These are phyloP conservation scores for Junonia oenone DNA, from an alignment of 2,888 invertebrate genomes.

Conservation along the genomic window DNA sequence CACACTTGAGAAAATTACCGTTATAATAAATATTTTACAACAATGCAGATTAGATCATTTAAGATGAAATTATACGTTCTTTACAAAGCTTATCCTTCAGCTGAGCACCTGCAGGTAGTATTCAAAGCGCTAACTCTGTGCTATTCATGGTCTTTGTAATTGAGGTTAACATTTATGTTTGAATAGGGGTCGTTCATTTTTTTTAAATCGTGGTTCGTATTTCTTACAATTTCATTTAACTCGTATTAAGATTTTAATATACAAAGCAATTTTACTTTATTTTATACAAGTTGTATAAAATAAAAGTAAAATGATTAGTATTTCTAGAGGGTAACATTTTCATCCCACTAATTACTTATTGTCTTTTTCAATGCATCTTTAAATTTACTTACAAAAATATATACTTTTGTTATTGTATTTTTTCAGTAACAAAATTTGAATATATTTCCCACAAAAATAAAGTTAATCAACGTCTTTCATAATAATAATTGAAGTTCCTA, in stretches of 20 bases:
- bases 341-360: no score
- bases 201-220: not conserved
- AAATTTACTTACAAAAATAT: no score
- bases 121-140: not conserved
- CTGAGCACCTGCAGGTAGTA: constrained; percentile 5
- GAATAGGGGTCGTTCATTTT: not conserved
- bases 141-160: not conserved
- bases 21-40: constrained; percentile 11
- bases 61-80: constrained; percentile 14
- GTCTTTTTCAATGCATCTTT: no score
- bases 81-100: constrained; percentile 5
- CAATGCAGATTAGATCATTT: constrained; percentile 25
- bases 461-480: no score
- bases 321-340: no score
- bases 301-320: no score
- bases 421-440: no score
- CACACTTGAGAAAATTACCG: not conserved
- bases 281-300: no score
- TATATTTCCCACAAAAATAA: no score
- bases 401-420: no score
- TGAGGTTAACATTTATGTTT: not conserved
- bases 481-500: not conserved
- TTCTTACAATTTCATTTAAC: not conserved
- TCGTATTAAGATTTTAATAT: no score
- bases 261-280: no score